Conservation (phyloP, 2,888 invertebrate genomes). For the Polietes domitor region DNA sequence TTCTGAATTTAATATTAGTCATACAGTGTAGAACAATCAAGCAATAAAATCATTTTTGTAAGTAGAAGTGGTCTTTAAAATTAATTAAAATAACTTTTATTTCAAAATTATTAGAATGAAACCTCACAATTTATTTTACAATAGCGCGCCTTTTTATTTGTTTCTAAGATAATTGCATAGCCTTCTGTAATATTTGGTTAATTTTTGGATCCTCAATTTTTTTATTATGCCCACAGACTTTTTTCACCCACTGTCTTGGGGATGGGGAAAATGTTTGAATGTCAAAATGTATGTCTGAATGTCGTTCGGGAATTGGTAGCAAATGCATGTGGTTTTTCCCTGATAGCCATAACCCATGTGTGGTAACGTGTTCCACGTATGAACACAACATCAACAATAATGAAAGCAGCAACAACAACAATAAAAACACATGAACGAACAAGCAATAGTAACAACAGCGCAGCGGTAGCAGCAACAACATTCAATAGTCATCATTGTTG, state of each 20-base stretch:
- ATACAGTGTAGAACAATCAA: too few relatives aligned
- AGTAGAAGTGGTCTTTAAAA: too few relatives aligned
- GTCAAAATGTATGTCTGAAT: conserved; percentile 31
- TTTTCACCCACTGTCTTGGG: background rate
- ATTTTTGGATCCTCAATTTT: background rate
- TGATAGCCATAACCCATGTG: conserved; percentile 20
- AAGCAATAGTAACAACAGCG: conserved; percentile 27
- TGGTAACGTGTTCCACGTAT: conserved; percentile 17
- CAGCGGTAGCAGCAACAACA: conserved; percentile 43
- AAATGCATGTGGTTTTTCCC: conserved; percentile 6
- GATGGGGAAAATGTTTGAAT: conserved; percentile 29
- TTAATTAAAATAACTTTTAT: too few relatives aligned
- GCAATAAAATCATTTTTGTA: too few relatives aligned
- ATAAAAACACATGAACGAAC: too few relatives aligned
- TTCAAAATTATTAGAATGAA: too few relatives aligned
- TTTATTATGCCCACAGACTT: conserved; percentile 21
- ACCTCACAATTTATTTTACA: too few relatives aligned
- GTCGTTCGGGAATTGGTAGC: conserved; percentile 46
- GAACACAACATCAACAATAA: conserved; percentile 24
- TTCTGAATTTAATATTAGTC: too few relatives aligned
- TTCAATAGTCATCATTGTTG: conserved; percentile 63
- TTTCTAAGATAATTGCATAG: too few relatives aligned
- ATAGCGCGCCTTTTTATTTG: too few relatives aligned
- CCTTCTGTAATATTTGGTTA: too few relatives aligned
- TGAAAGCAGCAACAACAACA: conserved; percentile 39